These are phyloP conservation scores for Caprella mutica DNA, from an alignment of 2,888 invertebrate genomes.

Conservation along the genomic window DNA sequence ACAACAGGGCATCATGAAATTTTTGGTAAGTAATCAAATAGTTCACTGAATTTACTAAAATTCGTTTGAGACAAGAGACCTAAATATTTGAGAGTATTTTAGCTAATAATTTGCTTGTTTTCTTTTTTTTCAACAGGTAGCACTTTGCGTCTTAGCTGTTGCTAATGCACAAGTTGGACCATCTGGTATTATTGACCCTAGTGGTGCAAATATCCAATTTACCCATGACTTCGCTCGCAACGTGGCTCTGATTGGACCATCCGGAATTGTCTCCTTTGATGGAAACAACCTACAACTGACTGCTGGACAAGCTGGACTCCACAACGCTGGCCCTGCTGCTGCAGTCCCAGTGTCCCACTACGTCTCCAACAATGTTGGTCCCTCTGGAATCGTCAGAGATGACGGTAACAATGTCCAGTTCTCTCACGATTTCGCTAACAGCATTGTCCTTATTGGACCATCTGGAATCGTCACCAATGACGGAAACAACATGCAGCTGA, in stretches of 20 bases:
- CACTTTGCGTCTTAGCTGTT: constrained; percentile 25
- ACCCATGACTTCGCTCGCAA: constrained; percentile 18
- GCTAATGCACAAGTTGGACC: constrained; percentile 27
- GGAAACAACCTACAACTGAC: constrained; percentile 25
- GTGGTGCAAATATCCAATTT: constrained; percentile 23
- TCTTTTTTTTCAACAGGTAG: too few relatives aligned
- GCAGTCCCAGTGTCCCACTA: neutral
- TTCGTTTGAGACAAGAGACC: too few relatives aligned
- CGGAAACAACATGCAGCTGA: constrained; percentile 16
- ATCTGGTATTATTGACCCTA: constrained; percentile 23
- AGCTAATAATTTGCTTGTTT: too few relatives aligned
- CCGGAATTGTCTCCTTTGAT: constrained; percentile 22
- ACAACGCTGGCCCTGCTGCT: too few relatives aligned
- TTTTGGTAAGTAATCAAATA: too few relatives aligned
- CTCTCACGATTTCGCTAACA: constrained; percentile 14
- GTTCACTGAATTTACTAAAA: too few relatives aligned
- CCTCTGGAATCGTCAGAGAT: constrained; percentile 17
- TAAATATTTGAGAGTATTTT: too few relatives aligned
- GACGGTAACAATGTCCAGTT: constrained; percentile 22
- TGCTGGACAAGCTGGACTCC: constrained; percentile 17
- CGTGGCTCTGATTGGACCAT: constrained; percentile 16
- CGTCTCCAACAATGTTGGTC: neutral
- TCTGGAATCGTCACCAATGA: constrained; percentile 20
- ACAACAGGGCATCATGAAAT: too few relatives aligned
- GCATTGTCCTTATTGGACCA: constrained; percentile 20